A percentile compares a stretch with the other conserved stretches of the same genome.
These are phyloP conservation scores for Dipodomys stephensi DNA, from an alignment of 2,113 vertebrate genomes.

Conservation along the genomic window DNA sequence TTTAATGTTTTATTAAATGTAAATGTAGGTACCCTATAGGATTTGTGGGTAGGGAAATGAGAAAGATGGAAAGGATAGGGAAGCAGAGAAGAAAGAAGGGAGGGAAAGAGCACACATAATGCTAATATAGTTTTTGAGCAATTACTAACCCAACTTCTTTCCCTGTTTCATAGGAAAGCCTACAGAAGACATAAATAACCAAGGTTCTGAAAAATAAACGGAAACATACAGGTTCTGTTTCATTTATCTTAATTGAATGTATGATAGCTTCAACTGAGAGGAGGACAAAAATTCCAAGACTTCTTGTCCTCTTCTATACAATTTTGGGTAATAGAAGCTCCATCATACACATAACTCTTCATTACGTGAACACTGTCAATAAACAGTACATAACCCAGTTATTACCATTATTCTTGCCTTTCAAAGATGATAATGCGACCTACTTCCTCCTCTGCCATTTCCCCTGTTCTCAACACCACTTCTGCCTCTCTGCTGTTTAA, in stretches of 20 bases:
- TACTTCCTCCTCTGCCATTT: conserved; percentile 2
- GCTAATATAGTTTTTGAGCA: neutral
- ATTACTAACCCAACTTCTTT: neutral
- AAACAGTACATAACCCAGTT: neutral
- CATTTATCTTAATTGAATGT: neutral
- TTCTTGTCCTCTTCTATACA: neutral
- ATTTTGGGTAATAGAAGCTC: neutral
- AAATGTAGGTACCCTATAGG: too few relatives aligned
- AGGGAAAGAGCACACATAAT: neutral
- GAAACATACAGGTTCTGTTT: neutral
- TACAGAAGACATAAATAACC: neutral
- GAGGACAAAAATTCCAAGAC: neutral
- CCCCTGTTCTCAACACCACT: conserved; percentile 19
- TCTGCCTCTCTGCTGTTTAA: conserved; percentile 25
- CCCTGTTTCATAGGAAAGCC: neutral
- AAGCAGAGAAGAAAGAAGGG: neutral
- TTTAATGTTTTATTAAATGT: conserved; percentile 8
- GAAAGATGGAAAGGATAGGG: neutral
- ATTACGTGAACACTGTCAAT: neutral
- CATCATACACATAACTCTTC: neutral
- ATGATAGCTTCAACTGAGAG: neutral
- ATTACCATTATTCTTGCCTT: neutral
- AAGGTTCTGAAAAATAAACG: neutral
- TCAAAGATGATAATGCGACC: neutral
- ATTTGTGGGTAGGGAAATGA: too few relatives aligned